Conservation (phyloP, 2,113 vertebrate genomes). For the Colistium nudipinnis region DNA sequence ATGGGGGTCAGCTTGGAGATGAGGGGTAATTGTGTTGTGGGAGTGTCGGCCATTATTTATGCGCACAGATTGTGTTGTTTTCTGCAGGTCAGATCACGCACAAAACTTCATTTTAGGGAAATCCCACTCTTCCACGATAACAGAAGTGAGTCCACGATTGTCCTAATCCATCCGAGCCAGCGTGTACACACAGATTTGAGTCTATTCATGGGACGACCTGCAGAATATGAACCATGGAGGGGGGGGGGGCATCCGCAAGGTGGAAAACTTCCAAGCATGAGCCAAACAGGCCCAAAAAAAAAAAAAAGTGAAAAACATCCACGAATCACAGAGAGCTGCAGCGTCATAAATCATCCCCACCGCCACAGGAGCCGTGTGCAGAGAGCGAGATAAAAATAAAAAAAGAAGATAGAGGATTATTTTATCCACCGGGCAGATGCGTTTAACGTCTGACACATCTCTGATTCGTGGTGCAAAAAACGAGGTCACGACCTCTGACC, state of each 20-base stretch:
- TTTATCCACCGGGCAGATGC: background rate
- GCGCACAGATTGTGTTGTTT: background rate
- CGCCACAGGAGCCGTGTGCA: background rate
- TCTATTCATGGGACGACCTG: constrained; percentile 56
- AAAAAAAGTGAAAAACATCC: too few relatives aligned
- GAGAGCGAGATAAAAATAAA: constrained; percentile 6
- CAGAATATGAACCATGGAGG: constrained; percentile 62
- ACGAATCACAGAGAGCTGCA: constrained; percentile 25
- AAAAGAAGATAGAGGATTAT: background rate
- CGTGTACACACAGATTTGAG: background rate
- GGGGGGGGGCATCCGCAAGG: constrained; percentile 42
- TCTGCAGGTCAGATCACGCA: background rate
- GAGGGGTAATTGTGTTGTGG: background rate
- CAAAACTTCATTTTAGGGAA: background rate
- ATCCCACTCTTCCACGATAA: background rate
- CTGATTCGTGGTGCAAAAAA: too few relatives aligned
- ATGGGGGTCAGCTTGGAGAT: background rate
- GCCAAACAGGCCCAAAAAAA: constrained; percentile 35
- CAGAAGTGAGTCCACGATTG: background rate
- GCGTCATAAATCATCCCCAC: constrained; percentile 6
- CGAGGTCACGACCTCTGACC: background rate
- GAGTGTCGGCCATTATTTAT: constrained; percentile 26
- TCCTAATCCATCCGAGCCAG: background rate
- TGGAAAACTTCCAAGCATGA: constrained; percentile 27
- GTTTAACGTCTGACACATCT: background rate